phyloP scores from a whole-genome alignment of 2,888 invertebrate species.

The Stictocephala bisonia region DNA sequence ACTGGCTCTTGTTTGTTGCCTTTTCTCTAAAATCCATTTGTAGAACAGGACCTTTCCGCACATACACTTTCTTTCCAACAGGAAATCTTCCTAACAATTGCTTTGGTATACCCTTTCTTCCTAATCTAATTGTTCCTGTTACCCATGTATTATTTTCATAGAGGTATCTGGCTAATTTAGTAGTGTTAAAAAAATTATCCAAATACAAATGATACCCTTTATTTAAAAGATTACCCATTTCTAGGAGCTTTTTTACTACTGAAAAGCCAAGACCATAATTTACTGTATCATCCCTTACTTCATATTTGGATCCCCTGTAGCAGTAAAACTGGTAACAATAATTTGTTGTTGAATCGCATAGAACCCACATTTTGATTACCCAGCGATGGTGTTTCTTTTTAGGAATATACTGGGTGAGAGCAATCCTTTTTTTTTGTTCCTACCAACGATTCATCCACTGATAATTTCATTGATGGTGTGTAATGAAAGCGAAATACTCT shows the following conservation, averaged over 20 bases:
- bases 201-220: conserved; percentile 40
- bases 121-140: conserved; percentile 33
- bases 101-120: conserved; percentile 20
- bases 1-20: conserved; percentile 14
- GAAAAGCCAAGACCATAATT: not conserved
- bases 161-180: conserved; percentile 7
- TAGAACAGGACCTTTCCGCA: conserved; percentile 33
- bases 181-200: conserved; percentile 38
- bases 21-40: conserved; percentile 27
- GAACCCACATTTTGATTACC: conserved; percentile 42
- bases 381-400: conserved; percentile 38
- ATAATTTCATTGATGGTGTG: not conserved
- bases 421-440: conserved; percentile 27
- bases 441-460: conserved; percentile 36
- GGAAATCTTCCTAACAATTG: conserved; percentile 11
- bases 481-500: conserved; percentile 14
- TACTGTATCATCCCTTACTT: not conserved
- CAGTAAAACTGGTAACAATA: conserved; percentile 34
- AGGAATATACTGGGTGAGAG: conserved; percentile 26
- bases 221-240: conserved; percentile 32
- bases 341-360: conserved; percentile 35
- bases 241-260: conserved; percentile 19
- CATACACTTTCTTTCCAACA: conserved; percentile 34
- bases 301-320: conserved; percentile 23
- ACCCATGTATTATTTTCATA: conserved; percentile 14